Evolutionary conservation across 2,113 vertebrate species (phyloP).

Genomic region (Poecilia latipinna): DNA sequence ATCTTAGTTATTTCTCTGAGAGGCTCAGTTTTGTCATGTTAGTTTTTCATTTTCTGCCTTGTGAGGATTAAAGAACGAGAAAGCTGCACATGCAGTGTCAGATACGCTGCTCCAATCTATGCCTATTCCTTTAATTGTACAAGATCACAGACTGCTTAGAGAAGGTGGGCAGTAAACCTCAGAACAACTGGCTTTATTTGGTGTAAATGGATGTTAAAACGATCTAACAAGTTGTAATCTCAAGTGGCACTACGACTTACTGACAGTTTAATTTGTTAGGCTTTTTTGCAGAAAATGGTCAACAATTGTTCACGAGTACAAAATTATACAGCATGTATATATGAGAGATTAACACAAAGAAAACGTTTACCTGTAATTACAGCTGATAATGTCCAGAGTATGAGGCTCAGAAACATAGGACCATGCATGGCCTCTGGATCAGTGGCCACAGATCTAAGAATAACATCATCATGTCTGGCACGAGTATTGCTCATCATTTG

Average conservation of each 20-base stretch:
- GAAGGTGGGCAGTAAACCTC: background rate
- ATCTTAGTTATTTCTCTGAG: background rate
- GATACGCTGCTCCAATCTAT: background rate
- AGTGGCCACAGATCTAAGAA: too few relatives aligned
- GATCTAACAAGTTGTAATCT: background rate
- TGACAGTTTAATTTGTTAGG: background rate
- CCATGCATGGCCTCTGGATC: too few relatives aligned
- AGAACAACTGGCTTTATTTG: background rate
- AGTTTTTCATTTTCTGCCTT: background rate
- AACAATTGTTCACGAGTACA: too few relatives aligned
- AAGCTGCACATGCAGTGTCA: background rate
- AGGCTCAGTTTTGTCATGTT: background rate
- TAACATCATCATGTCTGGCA: too few relatives aligned
- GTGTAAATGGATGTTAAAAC: background rate
- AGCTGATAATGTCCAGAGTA: too few relatives aligned
- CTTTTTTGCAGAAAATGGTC: background rate
- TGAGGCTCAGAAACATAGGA: too few relatives aligned
- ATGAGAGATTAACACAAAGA: too few relatives aligned
- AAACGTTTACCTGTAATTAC: too few relatives aligned
- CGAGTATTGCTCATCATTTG: too few relatives aligned
- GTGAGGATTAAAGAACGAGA: background rate
- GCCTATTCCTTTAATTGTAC: background rate
- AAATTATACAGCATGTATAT: too few relatives aligned
- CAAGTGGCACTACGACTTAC: background rate
- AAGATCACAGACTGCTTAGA: background rate